phyloP scores from a whole-genome alignment of 1,140 invertebrate species.

The Nasonia vitripennis region DNA sequence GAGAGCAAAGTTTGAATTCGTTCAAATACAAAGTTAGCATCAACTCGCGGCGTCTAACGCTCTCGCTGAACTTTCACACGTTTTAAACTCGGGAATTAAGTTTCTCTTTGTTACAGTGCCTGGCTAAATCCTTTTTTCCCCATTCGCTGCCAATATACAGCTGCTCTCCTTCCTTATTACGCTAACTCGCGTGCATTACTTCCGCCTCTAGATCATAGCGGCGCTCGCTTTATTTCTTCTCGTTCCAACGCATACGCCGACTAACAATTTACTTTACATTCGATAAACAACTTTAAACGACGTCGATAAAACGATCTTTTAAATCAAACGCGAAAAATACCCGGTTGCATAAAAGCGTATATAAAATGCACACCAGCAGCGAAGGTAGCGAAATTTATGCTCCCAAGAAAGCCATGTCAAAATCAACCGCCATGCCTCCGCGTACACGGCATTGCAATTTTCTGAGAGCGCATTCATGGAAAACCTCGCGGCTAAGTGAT shows the following conservation, averaged over 20 bases:
- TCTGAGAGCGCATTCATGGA: neutral
- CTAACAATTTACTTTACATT: neutral
- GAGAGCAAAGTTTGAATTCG: neutral
- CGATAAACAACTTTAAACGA: neutral
- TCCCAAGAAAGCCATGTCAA: neutral
- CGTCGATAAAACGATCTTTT: neutral
- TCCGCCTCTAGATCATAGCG: constrained; percentile 13
- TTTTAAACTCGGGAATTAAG: constrained; percentile 31
- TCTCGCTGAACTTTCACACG: neutral
- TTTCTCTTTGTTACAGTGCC: constrained; percentile 42
- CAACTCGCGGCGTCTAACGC: neutral
- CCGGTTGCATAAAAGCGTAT: neutral
- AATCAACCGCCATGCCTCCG: neutral
- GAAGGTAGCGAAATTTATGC: neutral
- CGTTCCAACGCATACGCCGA: neutral
- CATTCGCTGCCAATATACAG: neutral
- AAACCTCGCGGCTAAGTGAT: neutral
- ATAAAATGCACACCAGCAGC: neutral
- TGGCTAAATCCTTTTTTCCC: constrained; percentile 1
- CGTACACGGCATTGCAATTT: neutral
- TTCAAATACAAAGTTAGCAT: neutral
- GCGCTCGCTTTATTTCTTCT: neutral
- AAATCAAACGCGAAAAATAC: neutral
- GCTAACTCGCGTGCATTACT: neutral
- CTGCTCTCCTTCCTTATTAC: constrained; percentile 28